Conservation (phyloP, 1,140 invertebrate genomes). For the Dendrolimus punctatus region DNA sequence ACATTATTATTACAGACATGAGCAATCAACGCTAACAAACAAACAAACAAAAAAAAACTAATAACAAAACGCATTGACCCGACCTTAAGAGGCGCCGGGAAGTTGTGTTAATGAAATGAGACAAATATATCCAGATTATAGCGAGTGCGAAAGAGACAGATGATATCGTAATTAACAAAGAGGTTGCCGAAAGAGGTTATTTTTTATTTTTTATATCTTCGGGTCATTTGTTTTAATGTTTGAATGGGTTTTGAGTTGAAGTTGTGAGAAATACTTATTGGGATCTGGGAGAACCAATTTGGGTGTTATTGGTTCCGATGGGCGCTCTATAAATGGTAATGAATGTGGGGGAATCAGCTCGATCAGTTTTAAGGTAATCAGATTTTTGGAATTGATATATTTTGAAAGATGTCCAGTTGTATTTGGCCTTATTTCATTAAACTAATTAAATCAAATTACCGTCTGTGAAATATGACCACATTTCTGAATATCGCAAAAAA, state of each 20-base stretch:
- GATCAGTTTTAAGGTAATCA: too few relatives aligned
- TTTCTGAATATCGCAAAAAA: too few relatives aligned
- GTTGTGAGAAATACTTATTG: too few relatives aligned
- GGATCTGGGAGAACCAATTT: too few relatives aligned
- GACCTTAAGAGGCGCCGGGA: conserved; percentile 49
- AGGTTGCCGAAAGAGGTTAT: conserved; percentile 53
- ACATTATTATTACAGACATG: conserved; percentile 57
- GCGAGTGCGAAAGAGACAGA: conserved; percentile 6
- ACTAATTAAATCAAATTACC: too few relatives aligned
- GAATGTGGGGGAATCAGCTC: too few relatives aligned
- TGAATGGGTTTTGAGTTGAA: conserved; percentile 7
- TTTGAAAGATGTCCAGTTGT: too few relatives aligned
- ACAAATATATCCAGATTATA: background rate
- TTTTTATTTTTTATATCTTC: conserved; percentile 18
- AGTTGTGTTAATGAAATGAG: conserved; percentile 1
- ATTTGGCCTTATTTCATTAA: too few relatives aligned
- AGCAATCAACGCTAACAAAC: conserved; percentile 53
- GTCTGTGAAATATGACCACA: too few relatives aligned
- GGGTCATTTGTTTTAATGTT: conserved; percentile 32
- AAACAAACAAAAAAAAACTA: conserved; percentile 29
- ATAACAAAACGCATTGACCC: conserved; percentile 51
- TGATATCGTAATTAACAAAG: conserved; percentile 55
- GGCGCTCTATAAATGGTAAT: too few relatives aligned
- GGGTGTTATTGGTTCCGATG: too few relatives aligned
- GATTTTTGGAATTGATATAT: too few relatives aligned